Evolutionary conservation across 2,888 invertebrate species (phyloP), one percentile per base, ranked within the genome.

Genomic region (Drosophila pullipes): DNA sequence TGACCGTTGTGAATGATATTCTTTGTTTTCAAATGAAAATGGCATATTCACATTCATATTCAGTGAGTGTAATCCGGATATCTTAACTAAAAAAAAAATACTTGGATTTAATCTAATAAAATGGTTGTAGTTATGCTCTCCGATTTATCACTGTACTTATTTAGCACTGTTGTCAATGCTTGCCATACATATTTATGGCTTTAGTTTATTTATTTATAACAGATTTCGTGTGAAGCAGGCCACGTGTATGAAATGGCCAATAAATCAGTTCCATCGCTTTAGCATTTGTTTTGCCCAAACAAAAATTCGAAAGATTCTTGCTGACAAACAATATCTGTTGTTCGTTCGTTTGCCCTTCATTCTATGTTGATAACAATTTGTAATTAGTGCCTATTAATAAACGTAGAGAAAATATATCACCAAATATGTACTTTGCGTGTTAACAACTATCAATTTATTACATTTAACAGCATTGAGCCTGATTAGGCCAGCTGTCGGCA

Each of bases 241-340:
- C 85, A 85, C 89, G 80, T 85, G 83, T 78, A 50, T 47, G 62
- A 30, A 78, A 72, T 73, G 62, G 47, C 54, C 44, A 39, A 84
- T 84, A 81, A 81, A 79, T 88, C 55, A 57, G 31, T 35, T 28
- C 16, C 47, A 47, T 9, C 44, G 18, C 50, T 53, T 59, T 30
- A 30, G 2, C 25, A 53, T 55, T 47, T 79, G 33, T 50, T 58
- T 69, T 41, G 55, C 28, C 50, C 28, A 75, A 62, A 64, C 9
- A 54, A 22, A 16, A 11, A 59, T 53, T 11, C 44, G 53, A 35
- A 35, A 59, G n/a, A 28, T 28, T 47, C 7, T 47, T 47, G 25
- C 9, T 9, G 47, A 47, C 16, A 47, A 47, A 35, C 18, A 28
- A n/a, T 18, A 35, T 60, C n/a, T 39, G 10, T 52, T 60, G 25